Evolutionary conservation across 23 tunicate species (phyloP), one percentile per base, ranked within the genome.

Genomic region (Oikopleura dioica): DNA sequence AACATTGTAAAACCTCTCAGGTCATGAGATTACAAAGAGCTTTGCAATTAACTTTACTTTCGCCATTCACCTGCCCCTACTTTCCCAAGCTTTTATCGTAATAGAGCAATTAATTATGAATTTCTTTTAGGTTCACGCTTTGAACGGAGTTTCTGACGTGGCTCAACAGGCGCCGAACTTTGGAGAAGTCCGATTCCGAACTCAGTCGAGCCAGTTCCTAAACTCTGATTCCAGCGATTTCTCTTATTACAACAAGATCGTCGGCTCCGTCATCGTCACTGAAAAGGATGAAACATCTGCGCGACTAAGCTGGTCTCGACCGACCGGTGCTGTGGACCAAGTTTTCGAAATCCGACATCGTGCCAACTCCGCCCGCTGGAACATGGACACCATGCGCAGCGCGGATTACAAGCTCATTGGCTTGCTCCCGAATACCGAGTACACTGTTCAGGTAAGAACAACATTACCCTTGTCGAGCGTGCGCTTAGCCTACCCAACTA

Each of bases 401-500:
- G 30, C 29, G 29, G 29, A 23, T 2, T 23, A 28, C 4, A 12
- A 63, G 16, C 33, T 63, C 26, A 12, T 63, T 23, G 72, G 33
- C 4, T 28, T 63, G 29, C 33, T 28, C 4, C 72, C 72, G 26
- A 31, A 63, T 63, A 63, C 72, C 29, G 72, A 63, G 72, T 63
- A 63, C 72, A 63, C 72, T 28, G 72, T 63, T 16, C 72, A 63
- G 72, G 72, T 63, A 63, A 63, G 26, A 28, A 2, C 55, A 9
- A 9, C 9, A 44, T 44, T 44, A 44, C 21, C 16, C 55, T 21
- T 21, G 55, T 44, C 55, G 21, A 44, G 21, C 21, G 55, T 44
- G 21, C 55, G 55, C 55, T 9, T 21, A 9, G 9, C 21, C 21
- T 44, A 9, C 55, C 21, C 55, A 9, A 21, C 9, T 44, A 9